These are phyloP conservation scores for Epizoanthus ramosus DNA, from an alignment of 92 coral and sea anemone genomes.

Conservation along the genomic window DNA sequence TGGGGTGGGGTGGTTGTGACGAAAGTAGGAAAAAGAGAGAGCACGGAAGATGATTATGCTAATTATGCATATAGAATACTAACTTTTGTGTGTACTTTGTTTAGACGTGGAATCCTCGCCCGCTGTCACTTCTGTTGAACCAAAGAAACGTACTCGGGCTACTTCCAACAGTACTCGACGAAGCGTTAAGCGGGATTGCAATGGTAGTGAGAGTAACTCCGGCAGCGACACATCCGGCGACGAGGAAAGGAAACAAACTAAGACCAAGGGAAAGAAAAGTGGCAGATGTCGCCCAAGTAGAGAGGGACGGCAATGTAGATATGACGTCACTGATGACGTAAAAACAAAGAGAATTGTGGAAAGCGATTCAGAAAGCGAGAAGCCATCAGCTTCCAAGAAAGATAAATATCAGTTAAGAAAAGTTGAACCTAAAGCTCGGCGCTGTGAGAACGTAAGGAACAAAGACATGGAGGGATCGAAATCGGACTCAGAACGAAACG, in stretches of 20 bases:
- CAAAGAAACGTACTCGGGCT: slow-evolving; percentile 72
- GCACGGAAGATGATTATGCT: too few relatives aligned
- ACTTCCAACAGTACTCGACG: slow-evolving; percentile 43
- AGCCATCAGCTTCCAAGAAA: slow-evolving; percentile 44
- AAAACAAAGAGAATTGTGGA: slow-evolving; percentile 44
- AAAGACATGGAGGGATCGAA: slow-evolving; percentile 33
- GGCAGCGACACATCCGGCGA: slow-evolving; percentile 78
- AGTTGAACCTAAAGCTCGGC: not conserved
- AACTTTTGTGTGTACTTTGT: not conserved
- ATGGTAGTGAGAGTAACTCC: slow-evolving; percentile 65
- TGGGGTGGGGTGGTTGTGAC: too few relatives aligned
- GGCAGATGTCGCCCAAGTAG: slow-evolving; percentile 21
- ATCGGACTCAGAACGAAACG: slow-evolving; percentile 22
- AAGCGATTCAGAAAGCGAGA: slow-evolving; percentile 51
- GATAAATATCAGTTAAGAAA: slow-evolving; percentile 28
- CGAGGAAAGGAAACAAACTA: slow-evolving; percentile 50
- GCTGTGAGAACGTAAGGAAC: slow-evolving; percentile 16
- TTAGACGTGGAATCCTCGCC: slow-evolving; percentile 75
- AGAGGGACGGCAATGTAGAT: slow-evolving; percentile 26
- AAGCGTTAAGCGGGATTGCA: slow-evolving; percentile 44
- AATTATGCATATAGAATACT: not conserved
- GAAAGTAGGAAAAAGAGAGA: too few relatives aligned
- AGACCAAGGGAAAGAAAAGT: slow-evolving; percentile 14
- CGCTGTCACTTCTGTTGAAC: slow-evolving; percentile 40
- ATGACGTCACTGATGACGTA: slow-evolving; percentile 28